Conservation (phyloP, 2,797 vertebrate genomes). For the Pseudocheirus occidentalis region DNA sequence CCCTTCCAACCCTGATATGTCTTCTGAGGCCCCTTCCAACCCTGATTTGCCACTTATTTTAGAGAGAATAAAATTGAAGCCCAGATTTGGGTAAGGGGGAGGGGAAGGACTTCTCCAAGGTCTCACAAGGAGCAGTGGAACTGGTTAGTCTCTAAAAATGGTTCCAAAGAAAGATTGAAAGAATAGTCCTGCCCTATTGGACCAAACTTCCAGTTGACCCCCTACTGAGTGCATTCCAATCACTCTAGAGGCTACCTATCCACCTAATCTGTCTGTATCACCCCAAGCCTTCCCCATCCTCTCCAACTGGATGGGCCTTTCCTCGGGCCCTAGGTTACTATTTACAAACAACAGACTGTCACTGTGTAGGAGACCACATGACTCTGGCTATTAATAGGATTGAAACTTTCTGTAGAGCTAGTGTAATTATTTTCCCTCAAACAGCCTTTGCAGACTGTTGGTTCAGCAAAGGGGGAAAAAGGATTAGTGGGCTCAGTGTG, state of each 20-base stretch:
- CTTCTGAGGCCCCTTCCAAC: not conserved
- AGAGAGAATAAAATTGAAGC: slow-evolving; percentile 53
- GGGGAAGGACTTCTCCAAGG: slow-evolving; percentile 9
- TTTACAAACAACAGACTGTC: slow-evolving; percentile 66
- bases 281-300: not conserved
- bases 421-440: not conserved
- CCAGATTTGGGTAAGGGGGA: not conserved
- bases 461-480: slow-evolving; percentile 59
- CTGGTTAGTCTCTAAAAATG: slow-evolving; percentile 40
- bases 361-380: slow-evolving; percentile 26
- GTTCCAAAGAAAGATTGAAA: slow-evolving; percentile 48
- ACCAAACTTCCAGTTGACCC: slow-evolving; percentile 12
- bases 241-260: not conserved
- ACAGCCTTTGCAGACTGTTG: slow-evolving; percentile 30
- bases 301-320: slow-evolving; percentile 14
- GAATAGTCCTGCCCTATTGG: not conserved
- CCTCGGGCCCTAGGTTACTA: slow-evolving; percentile 47
- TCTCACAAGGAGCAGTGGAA: not conserved
- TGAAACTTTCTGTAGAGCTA: slow-evolving; percentile 57
- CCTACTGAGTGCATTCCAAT: not conserved
- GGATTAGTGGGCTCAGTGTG: slow-evolving; percentile 29
- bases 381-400: slow-evolving; percentile 61
- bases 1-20: not conserved
- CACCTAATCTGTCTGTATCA: not conserved
- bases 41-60: not conserved